Percentiles rank a stretch among this genome's conserved stretches.
Conservation (phyloP, 2,888 invertebrate genomes). For the Vanessa cardui region DNA sequence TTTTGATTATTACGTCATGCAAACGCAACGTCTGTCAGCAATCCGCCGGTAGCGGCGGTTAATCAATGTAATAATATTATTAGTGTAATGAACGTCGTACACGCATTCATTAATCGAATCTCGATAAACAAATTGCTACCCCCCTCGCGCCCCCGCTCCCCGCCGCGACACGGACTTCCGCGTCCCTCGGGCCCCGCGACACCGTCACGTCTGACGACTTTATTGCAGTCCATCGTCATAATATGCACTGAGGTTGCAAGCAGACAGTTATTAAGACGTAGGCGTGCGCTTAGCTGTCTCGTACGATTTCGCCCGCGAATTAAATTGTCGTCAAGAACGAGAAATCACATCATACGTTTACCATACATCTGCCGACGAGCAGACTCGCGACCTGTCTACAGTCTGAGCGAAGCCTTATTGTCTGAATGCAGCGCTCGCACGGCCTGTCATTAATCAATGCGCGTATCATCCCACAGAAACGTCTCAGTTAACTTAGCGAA, state of each 20-base stretch:
- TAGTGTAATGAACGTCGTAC: conserved; percentile 25
- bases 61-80: conserved; percentile 27
- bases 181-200: conserved; percentile 5
- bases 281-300: no score
- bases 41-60: conserved; percentile 12
- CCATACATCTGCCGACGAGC: no score
- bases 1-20: not conserved
- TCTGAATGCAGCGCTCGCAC: not conserved
- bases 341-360: no score
- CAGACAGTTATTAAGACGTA: not conserved
- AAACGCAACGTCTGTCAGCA: not conserved
- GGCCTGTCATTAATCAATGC: conserved; percentile 26
- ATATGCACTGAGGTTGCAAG: conserved; percentile 7
- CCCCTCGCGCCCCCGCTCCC: not conserved
- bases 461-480: conserved; percentile 18
- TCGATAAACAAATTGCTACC: conserved; percentile 30
- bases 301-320: no score
- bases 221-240: conserved; percentile 18
- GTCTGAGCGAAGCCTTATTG: conserved; percentile 14
- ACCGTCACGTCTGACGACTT: conserved; percentile 26
- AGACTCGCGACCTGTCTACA: not conserved
- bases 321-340: no score
- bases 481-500: conserved; percentile 23
- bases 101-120: conserved; percentile 27
- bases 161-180: not conserved